Conservation (phyloP, 2,113 vertebrate species). For the Sialia sialis region DNA sequence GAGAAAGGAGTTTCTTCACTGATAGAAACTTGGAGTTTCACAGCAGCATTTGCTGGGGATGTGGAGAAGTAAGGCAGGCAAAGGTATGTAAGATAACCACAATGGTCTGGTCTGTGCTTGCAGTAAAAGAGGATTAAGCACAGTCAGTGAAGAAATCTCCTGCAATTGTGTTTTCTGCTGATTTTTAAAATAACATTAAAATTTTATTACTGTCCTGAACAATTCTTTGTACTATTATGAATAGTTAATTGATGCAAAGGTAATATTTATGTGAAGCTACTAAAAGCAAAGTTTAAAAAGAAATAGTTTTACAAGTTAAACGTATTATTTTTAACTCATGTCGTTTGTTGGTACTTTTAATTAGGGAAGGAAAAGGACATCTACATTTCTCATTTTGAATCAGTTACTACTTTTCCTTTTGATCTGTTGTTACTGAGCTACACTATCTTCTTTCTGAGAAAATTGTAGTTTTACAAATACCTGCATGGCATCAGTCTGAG, state of each 20-base stretch:
- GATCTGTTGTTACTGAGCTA: background rate
- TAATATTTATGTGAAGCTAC: background rate
- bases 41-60: background rate
- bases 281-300: background rate
- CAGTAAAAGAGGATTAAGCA: background rate
- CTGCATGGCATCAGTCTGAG: background rate
- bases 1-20: background rate
- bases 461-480: background rate
- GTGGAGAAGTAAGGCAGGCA: background rate
- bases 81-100: background rate
- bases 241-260: background rate
- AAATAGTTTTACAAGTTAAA: background rate
- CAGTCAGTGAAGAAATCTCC: background rate
- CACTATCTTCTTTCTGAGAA: background rate
- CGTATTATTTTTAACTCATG: background rate
- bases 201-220: background rate
- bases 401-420: background rate
- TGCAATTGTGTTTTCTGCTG: background rate
- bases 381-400: background rate
- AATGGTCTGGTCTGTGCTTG: background rate
- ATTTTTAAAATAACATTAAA: background rate
- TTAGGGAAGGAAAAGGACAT: background rate
- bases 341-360: background rate
- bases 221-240: background rate
- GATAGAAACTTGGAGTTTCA: background rate